Base-by-base conservation (phyloP, 92 coral and sea anemone genomes). In the Bergia sp. region DNA sequence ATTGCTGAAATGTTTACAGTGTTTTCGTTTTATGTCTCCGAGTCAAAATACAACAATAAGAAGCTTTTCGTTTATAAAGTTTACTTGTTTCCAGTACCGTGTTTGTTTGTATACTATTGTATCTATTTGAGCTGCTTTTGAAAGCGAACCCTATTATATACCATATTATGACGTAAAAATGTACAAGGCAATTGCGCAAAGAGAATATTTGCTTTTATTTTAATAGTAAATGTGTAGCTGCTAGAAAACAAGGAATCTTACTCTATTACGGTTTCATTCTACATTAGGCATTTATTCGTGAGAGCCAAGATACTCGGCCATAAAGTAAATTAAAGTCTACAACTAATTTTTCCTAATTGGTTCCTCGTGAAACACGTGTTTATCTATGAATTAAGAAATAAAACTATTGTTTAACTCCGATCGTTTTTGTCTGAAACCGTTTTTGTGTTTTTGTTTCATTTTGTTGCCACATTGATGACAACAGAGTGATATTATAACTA, bases 271-370 rank as follows among this genome's bases (percentile, higher is more conserved):
- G 55, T 21, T 6, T 76, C 8, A 43, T 12, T 43, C 20, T 9
- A 13, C 78, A 47, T 43, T 76, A 40, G 9, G 43, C 16, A 36
- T 43, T 43, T 76, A 42, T 76, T 16, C 21, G 36, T 18, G 47
- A 42, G 20, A 39, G 79, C 79, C 20, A 38, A 75, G 20, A 76
- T 10, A 20, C 13, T 18, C 66, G 15, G 21, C 15, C 66, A 57
- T 7, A 7, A 10, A 55, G 79, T 75, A 75, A 50, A 39, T 75
- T 40, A 3, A 7, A 55, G 8, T 39, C 37, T 41, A 41, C 49
- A 76, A 23, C 41, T 78, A 43, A 78, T 79, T 79, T 79, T 41
- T n/a, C 11, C 82, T 79, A 79, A 79, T 79, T 79, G 77, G 65
- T 47, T 79, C 49, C 15, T 36, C 40, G 20, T 77, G 16, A 10